Conservation (phyloP, 1,140 invertebrate species). For the Neodiprion lecontei region DNA sequence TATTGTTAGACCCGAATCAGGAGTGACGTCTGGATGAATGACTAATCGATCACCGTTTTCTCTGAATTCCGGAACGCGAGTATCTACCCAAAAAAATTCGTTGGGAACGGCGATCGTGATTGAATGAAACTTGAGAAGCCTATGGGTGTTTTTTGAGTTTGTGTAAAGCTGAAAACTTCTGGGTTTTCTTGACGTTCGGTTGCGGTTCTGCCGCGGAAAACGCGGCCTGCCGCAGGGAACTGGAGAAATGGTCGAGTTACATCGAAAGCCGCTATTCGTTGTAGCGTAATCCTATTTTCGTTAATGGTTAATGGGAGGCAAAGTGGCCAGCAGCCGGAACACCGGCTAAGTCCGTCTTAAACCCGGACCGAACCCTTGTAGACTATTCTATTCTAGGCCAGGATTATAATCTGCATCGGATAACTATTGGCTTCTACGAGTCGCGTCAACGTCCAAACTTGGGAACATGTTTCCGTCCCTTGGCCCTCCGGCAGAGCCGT, state of each 20-base stretch:
- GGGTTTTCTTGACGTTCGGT: too few species aligned
- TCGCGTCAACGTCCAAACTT: constrained; percentile 13
- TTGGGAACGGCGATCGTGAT: too few species aligned
- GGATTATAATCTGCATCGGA: constrained; percentile 55
- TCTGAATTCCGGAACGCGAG: too few species aligned
- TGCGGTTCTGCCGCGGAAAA: background rate
- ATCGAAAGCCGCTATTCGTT: constrained; percentile 4
- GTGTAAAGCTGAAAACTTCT: too few species aligned
- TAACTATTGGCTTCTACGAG: constrained; percentile 52
- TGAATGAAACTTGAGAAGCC: too few species aligned
- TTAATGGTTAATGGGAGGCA: constrained; percentile 64
- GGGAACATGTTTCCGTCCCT: background rate
- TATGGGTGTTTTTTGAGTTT: too few species aligned
- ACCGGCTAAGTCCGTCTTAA: constrained; percentile 63
- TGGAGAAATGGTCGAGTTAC: constrained; percentile 3
- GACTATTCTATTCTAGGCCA: constrained; percentile 42
- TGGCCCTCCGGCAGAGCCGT: background rate
- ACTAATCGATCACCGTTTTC: too few species aligned
- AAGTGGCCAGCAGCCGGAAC: constrained; percentile 62
- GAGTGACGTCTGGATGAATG: too few species aligned
- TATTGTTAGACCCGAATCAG: too few species aligned
- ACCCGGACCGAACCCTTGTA: constrained; percentile 51
- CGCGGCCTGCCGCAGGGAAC: background rate
- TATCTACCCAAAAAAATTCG: too few species aligned
- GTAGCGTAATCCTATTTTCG: constrained; percentile 59